Evolutionary conservation across 1,140 invertebrate species (phyloP), one percentile per base, ranked within the genome.

Genomic region (Neodiprion fabricii): DNA sequence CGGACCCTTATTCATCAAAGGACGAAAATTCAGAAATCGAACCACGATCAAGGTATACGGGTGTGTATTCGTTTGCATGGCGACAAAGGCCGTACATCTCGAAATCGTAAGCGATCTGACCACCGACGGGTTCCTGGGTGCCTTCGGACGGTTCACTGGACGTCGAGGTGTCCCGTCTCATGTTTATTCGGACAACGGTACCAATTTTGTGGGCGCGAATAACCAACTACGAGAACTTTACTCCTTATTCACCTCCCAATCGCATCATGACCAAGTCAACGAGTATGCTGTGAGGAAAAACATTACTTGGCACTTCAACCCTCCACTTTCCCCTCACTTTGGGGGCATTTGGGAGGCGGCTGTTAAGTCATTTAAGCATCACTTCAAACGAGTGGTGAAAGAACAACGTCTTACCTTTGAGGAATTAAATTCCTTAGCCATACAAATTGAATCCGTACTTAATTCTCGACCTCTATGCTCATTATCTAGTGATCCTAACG

Each of bases 271-370:
- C 50, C 14, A 17, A 10, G 50, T 14, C 2, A 53, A 53, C 50
- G 10, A 53, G 10, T 14, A 11, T 14, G 50, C 50, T 11, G 10
- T 53, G 1, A 53, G 1, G 50, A 14, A 53, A 17, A 17, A 17
- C 17, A 53, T 53, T 14, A 17, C 28, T 7, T 75, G 74, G 70
- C 9, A 77, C 28, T 79, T 79, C 53, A 72, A 72, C 49, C 77
- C 77, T 17, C 70, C 73, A 66, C 10, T n/a, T n/a, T 67, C 67
- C 0, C 77, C 79, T 3, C 72, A 80, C 61, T 77, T 79, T 65
- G 81, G 81, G 23, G 83, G 81, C n/a, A 67, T 76, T 9, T 84
- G 83, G 83, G 82, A 84, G 72, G 67, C 78, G 68, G 48, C 65
- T 8, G 77, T 84, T 9, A 75, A 80, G 67, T 73, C 71, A 10